Evolutionary conservation across 2,888 invertebrate species (phyloP), one percentile per base, ranked within the genome.

Genomic region (Cryptosula pallasiana): DNA sequence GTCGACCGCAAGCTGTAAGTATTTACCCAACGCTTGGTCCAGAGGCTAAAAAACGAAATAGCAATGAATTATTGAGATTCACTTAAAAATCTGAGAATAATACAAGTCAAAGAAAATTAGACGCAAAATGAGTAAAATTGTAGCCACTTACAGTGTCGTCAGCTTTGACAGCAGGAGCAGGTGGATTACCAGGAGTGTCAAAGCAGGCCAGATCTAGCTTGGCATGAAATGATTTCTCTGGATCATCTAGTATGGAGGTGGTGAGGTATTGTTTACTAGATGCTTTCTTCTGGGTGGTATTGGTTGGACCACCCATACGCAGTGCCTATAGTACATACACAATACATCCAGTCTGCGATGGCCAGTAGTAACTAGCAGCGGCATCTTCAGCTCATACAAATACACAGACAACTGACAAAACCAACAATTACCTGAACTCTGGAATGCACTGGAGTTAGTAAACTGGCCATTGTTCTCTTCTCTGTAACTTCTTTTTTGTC

Each of bases 11-110:
- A 75, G 75, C 13, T 75, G 76, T 35, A 81, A 69, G 35, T 79
- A 76, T 29, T 75, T 71, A 0, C 75, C 73, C 71, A 80, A 78
- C 70, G 79, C 71, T 57, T 81, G 81, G 69, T 78, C 80, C 35
- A 81, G 71, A 0, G 79, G 77, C 82, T 82, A 69, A 35, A 73
- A 71, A 55, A 69, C n/a, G n/a, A n/a, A n/a, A n/a, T n/a, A n/a
- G n/a, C n/a, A n/a, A n/a, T n/a, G n/a, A n/a, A n/a, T n/a, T n/a
- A n/a, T n/a, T n/a, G n/a, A n/a, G n/a, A n/a, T n/a, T n/a, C n/a
- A n/a, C n/a, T n/a, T n/a, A n/a, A n/a, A n/a, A n/a, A n/a, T n/a
- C n/a, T n/a, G n/a, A n/a, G n/a, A n/a, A n/a, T n/a, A n/a, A n/a
- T n/a, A n/a, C n/a, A n/a, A n/a, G n/a, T n/a, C n/a, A n/a, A n/a